phyloP scores from a whole-genome alignment of 2,888 invertebrate genomes.

The Glaucopsyche alexis region DNA sequence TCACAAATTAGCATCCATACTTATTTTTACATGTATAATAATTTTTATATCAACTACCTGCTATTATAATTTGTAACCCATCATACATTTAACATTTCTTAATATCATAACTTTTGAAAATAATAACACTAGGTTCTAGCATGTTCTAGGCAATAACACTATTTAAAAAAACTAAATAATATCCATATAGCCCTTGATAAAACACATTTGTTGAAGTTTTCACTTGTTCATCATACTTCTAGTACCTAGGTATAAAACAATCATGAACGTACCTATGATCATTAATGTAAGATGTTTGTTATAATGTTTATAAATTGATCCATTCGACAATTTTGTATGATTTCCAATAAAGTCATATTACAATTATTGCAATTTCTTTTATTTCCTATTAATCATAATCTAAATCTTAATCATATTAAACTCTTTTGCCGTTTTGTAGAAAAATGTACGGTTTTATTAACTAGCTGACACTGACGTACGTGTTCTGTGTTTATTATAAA shows the following conservation, averaged over 20 bases:
- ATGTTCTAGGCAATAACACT: background rate
- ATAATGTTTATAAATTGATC: constrained; percentile 3
- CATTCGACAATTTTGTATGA: constrained; percentile 46
- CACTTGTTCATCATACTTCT: background rate
- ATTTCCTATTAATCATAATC: background rate
- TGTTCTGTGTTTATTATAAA: too few relatives aligned
- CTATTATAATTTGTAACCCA: background rate
- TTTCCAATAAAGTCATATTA: constrained; percentile 48
- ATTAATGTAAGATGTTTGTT: constrained; percentile 19
- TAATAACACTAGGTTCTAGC: background rate
- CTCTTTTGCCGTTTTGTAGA: too few relatives aligned
- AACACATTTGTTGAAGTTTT: background rate
- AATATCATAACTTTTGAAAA: background rate
- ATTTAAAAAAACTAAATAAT: background rate
- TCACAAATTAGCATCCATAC: too few relatives aligned
- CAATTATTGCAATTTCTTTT: constrained; percentile 29
- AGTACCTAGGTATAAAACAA: background rate
- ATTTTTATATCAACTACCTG: background rate
- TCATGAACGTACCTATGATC: background rate
- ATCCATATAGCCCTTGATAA: background rate
- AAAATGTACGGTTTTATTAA: too few relatives aligned
- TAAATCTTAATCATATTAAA: background rate
- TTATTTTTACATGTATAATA: background rate
- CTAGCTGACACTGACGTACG: too few relatives aligned
- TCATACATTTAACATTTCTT: background rate